Evolutionary conservation across 1,140 invertebrate species (phyloP).

Genomic region (Zaprionus inermis): DNA sequence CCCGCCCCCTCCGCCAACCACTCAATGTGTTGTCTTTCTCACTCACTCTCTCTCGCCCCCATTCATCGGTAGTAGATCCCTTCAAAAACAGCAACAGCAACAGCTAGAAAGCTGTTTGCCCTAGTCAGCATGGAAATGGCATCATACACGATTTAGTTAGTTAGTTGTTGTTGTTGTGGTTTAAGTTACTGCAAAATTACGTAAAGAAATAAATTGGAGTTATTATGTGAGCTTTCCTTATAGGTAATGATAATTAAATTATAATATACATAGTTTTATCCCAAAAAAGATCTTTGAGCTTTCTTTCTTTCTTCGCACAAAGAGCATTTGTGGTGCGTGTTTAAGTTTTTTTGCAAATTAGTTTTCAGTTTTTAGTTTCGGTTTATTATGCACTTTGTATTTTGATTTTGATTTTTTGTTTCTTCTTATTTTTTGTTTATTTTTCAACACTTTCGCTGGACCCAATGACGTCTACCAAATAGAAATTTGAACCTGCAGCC

Average conservation of each 20-base stretch:
- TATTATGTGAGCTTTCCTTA: slow-evolving; percentile 9
- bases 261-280: not conserved
- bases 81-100: too few species aligned
- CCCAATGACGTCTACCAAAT: slow-evolving; percentile 56
- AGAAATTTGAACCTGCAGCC: slow-evolving; percentile 40
- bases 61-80: slow-evolving; percentile 28
- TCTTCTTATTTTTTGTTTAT: slow-evolving; percentile 22
- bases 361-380: slow-evolving; percentile 8
- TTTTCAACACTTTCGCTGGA: slow-evolving; percentile 52
- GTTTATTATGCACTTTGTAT: slow-evolving; percentile 31
- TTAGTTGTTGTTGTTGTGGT: slow-evolving; percentile 15
- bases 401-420: slow-evolving; percentile 15
- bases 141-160: slow-evolving; percentile 46
- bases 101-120: slow-evolving; percentile 40
- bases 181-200: slow-evolving; percentile 23
- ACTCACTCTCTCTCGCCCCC: not conserved
- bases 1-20: not conserved
- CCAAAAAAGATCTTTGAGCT: not conserved
- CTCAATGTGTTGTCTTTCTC: not conserved
- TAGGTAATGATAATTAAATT: slow-evolving; percentile 1
- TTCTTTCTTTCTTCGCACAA: not conserved
- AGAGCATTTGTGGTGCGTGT: slow-evolving; percentile 7
- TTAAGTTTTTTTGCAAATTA: slow-evolving; percentile 19
- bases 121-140: slow-evolving; percentile 69
- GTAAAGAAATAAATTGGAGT: slow-evolving; percentile 8